Evolutionary conservation across 2,113 vertebrate genomes (phyloP), one percentile per base, ranked within the genome.

Genomic region (Aphyosemion australe): DNA sequence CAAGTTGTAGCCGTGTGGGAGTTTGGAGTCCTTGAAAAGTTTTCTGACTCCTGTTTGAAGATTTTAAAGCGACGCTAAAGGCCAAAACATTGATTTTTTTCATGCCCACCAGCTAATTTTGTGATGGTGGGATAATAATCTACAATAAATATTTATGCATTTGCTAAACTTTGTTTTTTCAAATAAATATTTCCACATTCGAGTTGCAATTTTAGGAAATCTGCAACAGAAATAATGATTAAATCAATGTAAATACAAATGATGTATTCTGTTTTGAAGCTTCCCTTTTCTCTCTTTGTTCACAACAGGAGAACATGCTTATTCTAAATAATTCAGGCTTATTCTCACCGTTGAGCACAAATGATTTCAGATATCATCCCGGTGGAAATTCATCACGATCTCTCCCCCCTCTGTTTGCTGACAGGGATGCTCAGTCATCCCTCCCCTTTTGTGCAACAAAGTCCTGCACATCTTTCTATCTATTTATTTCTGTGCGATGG

Each of bases 261-360:
- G n/a, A n/a, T n/a, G n/a, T n/a, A n/a, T n/a, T 20, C 19, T 6
- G 21, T 14, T 32, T 53, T 31, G 14, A 53, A 8, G 51, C 26
- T 32, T 72, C 66, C 54, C 61, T 59, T 58, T 60, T 72, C 66
- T 31, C 39, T 73, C 64, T 84, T 76, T 82, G 60, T 84, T 86
- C 82, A 69, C 72, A 57, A 48, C 56, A 18, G 61, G 69, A 65
- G 43, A 55, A 66, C 2, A n/a, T 80, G 73, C 74, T 72, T 68
- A 65, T 65, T 15, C 63, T 85, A 51, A 82, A 84, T 86, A 82
- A 89, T 87, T 82, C 78, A 82, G 76, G 52, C 50, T 60, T 57
- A 42, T 69, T 72, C 32, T 67, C 50, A n/a, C 34, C 59, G 49
- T 64, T 15, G 58, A 72, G 80, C 57, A 77, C 58, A 75, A 76